Percentiles rank a stretch among this genome's conserved stretches.
Conservation (phyloP, 2,113 vertebrate species). For the Loxodonta africana region DNA sequence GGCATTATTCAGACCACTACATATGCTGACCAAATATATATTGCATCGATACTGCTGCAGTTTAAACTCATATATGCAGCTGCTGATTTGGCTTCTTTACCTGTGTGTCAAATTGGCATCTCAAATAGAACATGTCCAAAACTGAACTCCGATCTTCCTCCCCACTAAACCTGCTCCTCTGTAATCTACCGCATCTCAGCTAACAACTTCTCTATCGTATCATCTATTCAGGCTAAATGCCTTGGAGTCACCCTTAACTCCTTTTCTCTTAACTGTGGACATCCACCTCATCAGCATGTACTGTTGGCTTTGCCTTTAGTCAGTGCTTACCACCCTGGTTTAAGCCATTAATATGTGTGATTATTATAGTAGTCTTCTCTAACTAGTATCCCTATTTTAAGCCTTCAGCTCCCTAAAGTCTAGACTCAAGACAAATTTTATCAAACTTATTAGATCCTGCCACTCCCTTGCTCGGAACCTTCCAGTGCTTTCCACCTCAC, state of each 20-base stretch:
- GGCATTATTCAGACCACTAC: no score
- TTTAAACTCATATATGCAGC: background rate
- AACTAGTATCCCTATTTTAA: background rate
- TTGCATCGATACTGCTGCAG: background rate
- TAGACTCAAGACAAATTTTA: background rate
- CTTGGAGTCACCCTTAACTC: background rate
- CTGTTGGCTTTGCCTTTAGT: accelerated
- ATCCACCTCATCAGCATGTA: background rate
- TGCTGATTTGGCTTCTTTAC: background rate
- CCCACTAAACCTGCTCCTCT: background rate
- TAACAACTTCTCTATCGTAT: background rate
- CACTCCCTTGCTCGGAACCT: background rate
- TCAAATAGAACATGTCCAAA: background rate
- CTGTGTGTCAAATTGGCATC: background rate
- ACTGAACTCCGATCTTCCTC: background rate
- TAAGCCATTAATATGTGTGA: background rate
- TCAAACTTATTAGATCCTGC: background rate
- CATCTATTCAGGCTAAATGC: no score
- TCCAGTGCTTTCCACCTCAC: background rate
- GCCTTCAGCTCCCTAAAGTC: background rate
- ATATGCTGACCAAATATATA: background rate
- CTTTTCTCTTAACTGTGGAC: background rate
- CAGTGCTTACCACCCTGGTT: background rate
- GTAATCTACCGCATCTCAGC: no score
- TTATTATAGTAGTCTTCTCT: background rate